These are phyloP conservation scores for Micropoecilia bifurca DNA, from an alignment of 2,797 vertebrate species.

Conservation along the genomic window DNA sequence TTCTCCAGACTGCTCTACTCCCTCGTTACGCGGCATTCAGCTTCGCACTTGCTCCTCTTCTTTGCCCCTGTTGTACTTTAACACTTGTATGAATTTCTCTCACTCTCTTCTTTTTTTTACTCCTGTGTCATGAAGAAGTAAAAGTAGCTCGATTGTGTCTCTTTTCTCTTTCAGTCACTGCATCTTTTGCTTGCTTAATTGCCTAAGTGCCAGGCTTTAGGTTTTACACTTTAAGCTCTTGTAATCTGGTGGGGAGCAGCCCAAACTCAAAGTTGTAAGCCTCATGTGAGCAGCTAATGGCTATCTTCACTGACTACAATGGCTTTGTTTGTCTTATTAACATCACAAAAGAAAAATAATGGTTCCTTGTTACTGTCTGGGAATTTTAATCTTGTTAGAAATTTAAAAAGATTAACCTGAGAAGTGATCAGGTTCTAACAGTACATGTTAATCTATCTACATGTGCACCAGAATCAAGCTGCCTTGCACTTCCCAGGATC, in stretches of 20 bases:
- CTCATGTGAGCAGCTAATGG: slow-evolving; percentile 8
- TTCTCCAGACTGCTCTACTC: slow-evolving; percentile 50
- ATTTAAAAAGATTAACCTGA: not conserved
- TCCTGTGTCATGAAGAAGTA: not conserved
- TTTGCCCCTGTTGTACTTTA: slow-evolving; percentile 26
- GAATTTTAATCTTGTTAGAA: not conserved
- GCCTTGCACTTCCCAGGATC: not conserved
- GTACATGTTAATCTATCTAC: not conserved
- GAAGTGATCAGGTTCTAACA: not conserved
- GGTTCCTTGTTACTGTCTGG: not conserved
- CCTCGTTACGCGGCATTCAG: slow-evolving; percentile 43
- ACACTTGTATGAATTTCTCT: slow-evolving; percentile 29
- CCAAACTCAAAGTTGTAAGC: slow-evolving; percentile 38
- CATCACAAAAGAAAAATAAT: not conserved
- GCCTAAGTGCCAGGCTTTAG: slow-evolving; percentile 6
- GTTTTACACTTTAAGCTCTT: slow-evolving; percentile 32
- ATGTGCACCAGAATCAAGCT: not conserved
- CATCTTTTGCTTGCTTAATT: slow-evolving; percentile 22
- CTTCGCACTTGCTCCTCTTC: slow-evolving; percentile 32
- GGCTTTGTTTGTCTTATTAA: not conserved
- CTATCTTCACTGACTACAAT: slow-evolving; percentile 16
- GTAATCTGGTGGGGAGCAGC: slow-evolving; percentile 41
- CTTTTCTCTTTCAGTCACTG: slow-evolving; percentile 27
- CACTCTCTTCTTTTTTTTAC: not conserved
- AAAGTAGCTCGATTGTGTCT: not conserved